Evolutionary conservation across 1,140 invertebrate genomes (phyloP).

Genomic region (Drosophila bocki): DNA sequence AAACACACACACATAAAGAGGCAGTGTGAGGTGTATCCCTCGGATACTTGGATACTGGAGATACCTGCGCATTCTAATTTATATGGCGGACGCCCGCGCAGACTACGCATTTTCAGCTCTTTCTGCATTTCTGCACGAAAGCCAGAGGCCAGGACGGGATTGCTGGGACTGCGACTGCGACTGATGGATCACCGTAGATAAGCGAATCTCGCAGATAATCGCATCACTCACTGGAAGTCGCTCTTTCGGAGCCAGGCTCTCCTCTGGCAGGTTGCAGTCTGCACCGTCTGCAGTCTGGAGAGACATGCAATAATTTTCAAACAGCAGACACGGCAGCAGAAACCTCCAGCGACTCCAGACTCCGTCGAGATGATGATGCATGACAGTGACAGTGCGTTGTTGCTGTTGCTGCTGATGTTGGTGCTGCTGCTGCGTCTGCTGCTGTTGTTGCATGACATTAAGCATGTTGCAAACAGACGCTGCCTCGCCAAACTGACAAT

Average conservation of each 20-base stretch:
- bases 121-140: constrained; percentile 59
- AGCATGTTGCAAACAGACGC: constrained; percentile 82
- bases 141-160: constrained; percentile 41
- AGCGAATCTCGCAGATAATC: constrained; percentile 84
- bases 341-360: constrained; percentile 26
- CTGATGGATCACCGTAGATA: constrained; percentile 85
- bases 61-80: constrained; percentile 78
- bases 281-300: constrained; percentile 30
- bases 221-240: constrained; percentile 80
- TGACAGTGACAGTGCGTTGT: constrained; percentile 82
- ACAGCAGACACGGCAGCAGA: constrained; percentile 42
- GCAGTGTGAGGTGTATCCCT: constrained; percentile 16
- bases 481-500: constrained; percentile 52
- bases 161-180: constrained; percentile 31
- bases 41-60: constrained; percentile 22
- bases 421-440: constrained; percentile 44
- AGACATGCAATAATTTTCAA: constrained; percentile 83
- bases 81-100: constrained; percentile 77
- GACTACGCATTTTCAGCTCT: constrained; percentile 60
- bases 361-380: constrained; percentile 73
- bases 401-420: constrained; percentile 43
- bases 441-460: constrained; percentile 70
- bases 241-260: constrained; percentile 30
- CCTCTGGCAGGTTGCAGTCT: constrained; percentile 58
- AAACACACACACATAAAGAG: constrained; percentile 34